Evolutionary conservation across 2,113 vertebrate genomes (phyloP), one percentile per base, ranked within the genome.

Genomic region (Chlamydotis undulata): DNA sequence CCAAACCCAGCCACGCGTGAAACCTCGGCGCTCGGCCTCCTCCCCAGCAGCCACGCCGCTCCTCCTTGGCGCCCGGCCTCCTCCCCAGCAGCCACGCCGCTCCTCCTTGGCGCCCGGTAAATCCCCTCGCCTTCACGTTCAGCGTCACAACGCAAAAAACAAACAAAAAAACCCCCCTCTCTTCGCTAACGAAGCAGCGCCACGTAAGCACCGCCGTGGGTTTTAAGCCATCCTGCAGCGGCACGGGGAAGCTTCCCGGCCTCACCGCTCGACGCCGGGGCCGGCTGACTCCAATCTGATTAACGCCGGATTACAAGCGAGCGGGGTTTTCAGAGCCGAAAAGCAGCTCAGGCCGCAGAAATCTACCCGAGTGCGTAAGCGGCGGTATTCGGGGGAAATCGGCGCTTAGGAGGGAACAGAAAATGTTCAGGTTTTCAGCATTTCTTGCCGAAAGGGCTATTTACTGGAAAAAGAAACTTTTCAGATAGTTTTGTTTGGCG

Each of bases 221-320:
- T 70, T 94, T 86, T 71, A 47, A 12, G 83, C 83, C 78, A 4
- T 14, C 60, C 83, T 28, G 23, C 79, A 67, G 83, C 82, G 47
- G 61, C 19, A n/a, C 83, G 14, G 73, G 73, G 74, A 85, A 73
- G 60, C 60, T 37, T 37, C 7, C 37, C 37, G 37, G 37, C 37
- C 37, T 37, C 37, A 37, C 63, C 9, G 33, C 78, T 50, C 90
- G 6, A 1, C 41, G 23, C 71, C 70, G n/a, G 73, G 90, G 37
- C 57, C 33, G 63, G 94, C 76, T 23, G 90, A 84, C 56, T 43
- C 69, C 95, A 87, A 97, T 92, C 94, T 97, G 97, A 98, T 97
- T 97, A 97, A 94, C 96, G 82, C 89, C 55, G 90, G 96, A 95
- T 97, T 97, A 97, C 68, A 94, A 89, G 15, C 47, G 15, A 52